A percentile compares a stretch with the other conserved stretches of the same genome.
phyloP scores from a whole-genome alignment of 2,113 vertebrate species.

The Thamnophis sirtalis region DNA sequence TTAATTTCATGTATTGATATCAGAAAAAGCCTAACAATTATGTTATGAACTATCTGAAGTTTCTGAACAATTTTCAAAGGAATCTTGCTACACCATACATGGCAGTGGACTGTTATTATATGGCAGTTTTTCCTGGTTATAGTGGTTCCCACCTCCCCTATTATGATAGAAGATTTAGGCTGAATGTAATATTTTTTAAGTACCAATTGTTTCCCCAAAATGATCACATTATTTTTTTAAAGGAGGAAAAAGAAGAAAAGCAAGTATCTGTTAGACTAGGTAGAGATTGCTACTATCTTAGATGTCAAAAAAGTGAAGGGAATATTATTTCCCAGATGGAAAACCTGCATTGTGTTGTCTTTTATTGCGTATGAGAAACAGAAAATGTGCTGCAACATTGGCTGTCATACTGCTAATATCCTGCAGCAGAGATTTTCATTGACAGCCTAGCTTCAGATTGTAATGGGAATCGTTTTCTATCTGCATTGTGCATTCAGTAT shows the following conservation, averaged over 20 bases:
- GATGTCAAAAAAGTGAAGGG: background rate
- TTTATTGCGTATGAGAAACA: background rate
- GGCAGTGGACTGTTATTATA: background rate
- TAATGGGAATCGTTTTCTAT: background rate
- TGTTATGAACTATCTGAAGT: background rate
- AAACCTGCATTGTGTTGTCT: background rate
- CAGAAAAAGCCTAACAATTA: background rate
- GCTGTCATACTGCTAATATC: background rate
- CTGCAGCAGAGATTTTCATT: background rate
- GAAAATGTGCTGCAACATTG: background rate
- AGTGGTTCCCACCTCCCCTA: background rate
- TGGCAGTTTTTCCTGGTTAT: background rate
- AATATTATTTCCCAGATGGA: background rate
- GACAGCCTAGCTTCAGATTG: background rate
- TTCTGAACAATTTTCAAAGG: background rate
- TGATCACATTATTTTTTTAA: background rate
- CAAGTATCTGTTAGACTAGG: background rate
- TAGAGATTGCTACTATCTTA: background rate
- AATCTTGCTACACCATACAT: background rate
- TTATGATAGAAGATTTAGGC: background rate
- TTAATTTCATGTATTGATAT: background rate
- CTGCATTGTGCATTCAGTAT: background rate
- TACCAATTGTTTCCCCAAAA: background rate
- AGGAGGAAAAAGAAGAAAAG: background rate
- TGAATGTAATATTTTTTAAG: background rate